Conservation (phyloP, 2,888 invertebrate species). For the Drosophila gaucha region DNA sequence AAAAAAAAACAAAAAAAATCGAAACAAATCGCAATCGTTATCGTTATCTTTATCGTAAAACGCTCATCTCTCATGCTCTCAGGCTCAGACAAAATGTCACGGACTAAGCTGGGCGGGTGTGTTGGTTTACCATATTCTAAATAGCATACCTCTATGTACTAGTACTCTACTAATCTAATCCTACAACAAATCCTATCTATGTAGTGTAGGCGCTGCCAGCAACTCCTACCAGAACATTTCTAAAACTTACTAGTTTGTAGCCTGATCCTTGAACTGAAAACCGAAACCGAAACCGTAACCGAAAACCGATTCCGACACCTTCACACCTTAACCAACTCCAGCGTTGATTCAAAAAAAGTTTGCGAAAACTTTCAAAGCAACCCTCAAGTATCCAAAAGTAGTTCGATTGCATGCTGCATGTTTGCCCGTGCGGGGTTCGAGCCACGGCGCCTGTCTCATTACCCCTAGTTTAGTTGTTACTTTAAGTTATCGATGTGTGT, state of each 20-base stretch:
- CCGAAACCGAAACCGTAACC: slow-evolving; percentile 2
- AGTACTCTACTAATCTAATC: slow-evolving; percentile 42
- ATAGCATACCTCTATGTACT: slow-evolving; percentile 45
- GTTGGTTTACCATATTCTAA: slow-evolving; percentile 64
- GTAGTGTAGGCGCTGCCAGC: slow-evolving; percentile 44
- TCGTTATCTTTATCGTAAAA: slow-evolving; percentile 49
- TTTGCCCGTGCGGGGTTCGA: slow-evolving; percentile 23
- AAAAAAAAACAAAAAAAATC: slow-evolving; percentile 29
- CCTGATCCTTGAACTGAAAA: slow-evolving; percentile 17
- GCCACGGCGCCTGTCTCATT: slow-evolving; percentile 23
- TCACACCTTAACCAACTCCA: slow-evolving; percentile 41
- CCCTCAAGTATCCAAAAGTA: slow-evolving; percentile 31
- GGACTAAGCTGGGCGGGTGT: slow-evolving; percentile 76
- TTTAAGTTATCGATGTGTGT: slow-evolving; percentile 26
- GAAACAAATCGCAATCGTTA: slow-evolving; percentile 57
- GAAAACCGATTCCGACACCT: slow-evolving; percentile 24
- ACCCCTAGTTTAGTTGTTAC: slow-evolving; percentile 28
- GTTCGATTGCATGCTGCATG: slow-evolving; percentile 50
- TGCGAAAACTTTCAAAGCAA: slow-evolving; percentile 28
- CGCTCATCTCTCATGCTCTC: slow-evolving; percentile 73
- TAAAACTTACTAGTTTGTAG: slow-evolving; percentile 44
- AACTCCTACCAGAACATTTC: slow-evolving; percentile 19
- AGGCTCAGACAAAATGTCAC: slow-evolving; percentile 56
- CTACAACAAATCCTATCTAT: slow-evolving; percentile 26
- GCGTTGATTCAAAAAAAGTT: slow-evolving; percentile 49